phyloP scores from a whole-genome alignment of 2,888 invertebrate species.

The Parelbella ahira region DNA sequence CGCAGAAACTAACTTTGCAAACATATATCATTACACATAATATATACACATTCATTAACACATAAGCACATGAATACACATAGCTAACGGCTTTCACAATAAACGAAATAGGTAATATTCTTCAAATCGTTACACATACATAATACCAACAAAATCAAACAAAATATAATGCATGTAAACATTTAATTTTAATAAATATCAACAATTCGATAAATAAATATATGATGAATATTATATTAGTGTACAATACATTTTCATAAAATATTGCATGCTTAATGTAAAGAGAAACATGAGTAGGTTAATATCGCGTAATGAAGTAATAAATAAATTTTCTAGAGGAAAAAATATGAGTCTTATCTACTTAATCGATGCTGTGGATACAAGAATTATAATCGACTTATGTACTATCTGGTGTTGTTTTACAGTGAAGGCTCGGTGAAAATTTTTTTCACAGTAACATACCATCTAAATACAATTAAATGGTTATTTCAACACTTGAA shows the following conservation, averaged over 20 bases:
- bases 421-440: constrained; percentile 62
- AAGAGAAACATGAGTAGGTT: constrained; percentile 12
- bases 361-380: constrained; percentile 29
- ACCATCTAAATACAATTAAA: constrained; percentile 42
- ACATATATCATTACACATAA: constrained; percentile 45
- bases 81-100: too few relatives aligned
- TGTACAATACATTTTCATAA: constrained; percentile 15
- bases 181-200: background rate
- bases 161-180: constrained; percentile 12
- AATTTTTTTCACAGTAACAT: constrained; percentile 50
- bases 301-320: constrained; percentile 15
- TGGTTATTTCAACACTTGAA: constrained; percentile 49
- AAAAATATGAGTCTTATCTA: constrained; percentile 18
- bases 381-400: constrained; percentile 49
- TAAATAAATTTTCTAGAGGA: constrained; percentile 27
- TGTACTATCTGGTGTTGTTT: constrained; percentile 70
- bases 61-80: constrained; percentile 27
- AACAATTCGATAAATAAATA: constrained; percentile 1
- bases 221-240: background rate
- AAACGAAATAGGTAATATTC: too few relatives aligned
- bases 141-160: constrained; percentile 28
- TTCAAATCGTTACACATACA: too few relatives aligned
- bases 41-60: constrained; percentile 11
- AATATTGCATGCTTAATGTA: constrained; percentile 6
- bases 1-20: constrained; percentile 63